Conservation (phyloP, 2,888 invertebrate genomes). For the Flexamia atlantica region DNA sequence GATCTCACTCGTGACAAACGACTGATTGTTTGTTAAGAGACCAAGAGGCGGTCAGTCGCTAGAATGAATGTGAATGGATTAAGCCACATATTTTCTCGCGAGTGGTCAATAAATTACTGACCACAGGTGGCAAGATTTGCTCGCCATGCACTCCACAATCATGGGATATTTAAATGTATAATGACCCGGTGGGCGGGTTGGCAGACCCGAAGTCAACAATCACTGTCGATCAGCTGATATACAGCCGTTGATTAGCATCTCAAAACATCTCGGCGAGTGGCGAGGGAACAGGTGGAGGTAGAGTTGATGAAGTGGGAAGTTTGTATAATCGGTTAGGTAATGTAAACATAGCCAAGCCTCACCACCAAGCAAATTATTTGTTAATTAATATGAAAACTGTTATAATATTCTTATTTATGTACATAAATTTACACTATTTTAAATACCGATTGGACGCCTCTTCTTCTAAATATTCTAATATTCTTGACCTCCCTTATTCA, state of each 20-base stretch:
- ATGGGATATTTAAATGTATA: slow-evolving; percentile 36
- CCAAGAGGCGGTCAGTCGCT: background rate
- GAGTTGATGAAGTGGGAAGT: background rate
- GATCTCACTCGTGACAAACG: background rate
- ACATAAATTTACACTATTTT: background rate
- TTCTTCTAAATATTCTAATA: too few species aligned
- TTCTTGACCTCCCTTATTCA: too few species aligned
- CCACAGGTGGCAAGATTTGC: slow-evolving; percentile 5
- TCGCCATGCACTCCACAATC: background rate
- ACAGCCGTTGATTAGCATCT: background rate
- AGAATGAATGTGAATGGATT: background rate
- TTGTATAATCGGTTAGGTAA: background rate
- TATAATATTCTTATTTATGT: background rate
- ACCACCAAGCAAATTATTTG: background rate
- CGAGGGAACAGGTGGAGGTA: background rate
- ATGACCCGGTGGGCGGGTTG: slow-evolving; percentile 29
- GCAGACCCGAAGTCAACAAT: slow-evolving; percentile 38
- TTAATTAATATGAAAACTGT: background rate
- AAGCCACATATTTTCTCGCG: background rate
- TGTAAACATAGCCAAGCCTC: background rate
- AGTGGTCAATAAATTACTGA: slow-evolving; percentile 1
- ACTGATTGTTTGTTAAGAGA: background rate
- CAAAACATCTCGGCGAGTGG: slow-evolving; percentile 12
- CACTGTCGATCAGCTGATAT: slow-evolving; percentile 34
- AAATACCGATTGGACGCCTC: background rate